Percentiles rank a stretch among this genome's conserved stretches.
Conservation (phyloP, 1,140 invertebrate species). For the Scaptomyza montana region DNA sequence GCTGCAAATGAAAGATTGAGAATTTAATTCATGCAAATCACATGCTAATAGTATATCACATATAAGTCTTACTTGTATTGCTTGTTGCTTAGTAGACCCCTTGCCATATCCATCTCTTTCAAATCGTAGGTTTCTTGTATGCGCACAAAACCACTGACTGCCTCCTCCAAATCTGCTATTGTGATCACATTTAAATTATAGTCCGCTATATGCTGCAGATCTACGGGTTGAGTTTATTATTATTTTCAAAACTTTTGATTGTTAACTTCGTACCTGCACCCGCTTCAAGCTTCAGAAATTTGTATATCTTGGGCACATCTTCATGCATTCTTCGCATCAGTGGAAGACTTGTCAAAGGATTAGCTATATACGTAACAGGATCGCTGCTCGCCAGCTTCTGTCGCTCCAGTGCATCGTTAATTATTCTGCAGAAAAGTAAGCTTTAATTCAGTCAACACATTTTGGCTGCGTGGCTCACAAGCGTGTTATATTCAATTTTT, state of each 20-base stretch:
- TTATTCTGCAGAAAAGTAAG: background rate
- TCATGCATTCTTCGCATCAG: slow-evolving; percentile 54
- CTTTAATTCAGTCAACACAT: background rate
- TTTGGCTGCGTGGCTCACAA: background rate
- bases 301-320: slow-evolving; percentile 27
- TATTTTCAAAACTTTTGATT: no score
- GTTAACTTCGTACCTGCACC: slow-evolving; percentile 1
- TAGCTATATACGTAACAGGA: slow-evolving; percentile 33
- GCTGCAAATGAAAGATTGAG: slow-evolving; percentile 10
- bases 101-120: slow-evolving; percentile 37
- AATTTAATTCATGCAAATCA: background rate
- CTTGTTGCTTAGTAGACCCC: slow-evolving; percentile 18
- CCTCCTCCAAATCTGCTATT: slow-evolving; percentile 21
- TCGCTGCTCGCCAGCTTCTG: background rate
- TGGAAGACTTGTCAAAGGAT: slow-evolving; percentile 48
- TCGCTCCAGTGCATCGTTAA: slow-evolving; percentile 8
- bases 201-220: slow-evolving; percentile 24
- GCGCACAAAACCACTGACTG: slow-evolving; percentile 17
- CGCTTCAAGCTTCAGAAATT: slow-evolving; percentile 4
- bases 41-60: no score
- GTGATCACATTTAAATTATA: slow-evolving; percentile 11
- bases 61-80: slow-evolving; percentile 41
- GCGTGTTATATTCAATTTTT: slow-evolving; percentile 3
- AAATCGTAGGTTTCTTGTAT: slow-evolving; percentile 25
- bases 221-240: background rate